Evolutionary conservation across 2,888 invertebrate genomes (phyloP), one percentile per base, ranked within the genome.

Genomic region (Sialis lutaria): DNA sequence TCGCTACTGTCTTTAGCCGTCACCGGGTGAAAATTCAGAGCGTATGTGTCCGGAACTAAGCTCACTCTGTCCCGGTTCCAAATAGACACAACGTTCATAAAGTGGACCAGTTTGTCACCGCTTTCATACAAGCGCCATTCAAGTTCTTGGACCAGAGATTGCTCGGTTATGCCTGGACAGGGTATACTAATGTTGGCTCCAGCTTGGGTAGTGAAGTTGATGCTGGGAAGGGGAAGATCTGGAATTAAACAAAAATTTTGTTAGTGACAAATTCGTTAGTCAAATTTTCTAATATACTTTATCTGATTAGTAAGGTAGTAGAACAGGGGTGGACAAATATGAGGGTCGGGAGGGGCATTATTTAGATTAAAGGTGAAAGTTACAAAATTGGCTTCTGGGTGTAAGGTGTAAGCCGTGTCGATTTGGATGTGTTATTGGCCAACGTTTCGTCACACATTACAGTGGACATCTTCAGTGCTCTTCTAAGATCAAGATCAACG

Each of bases 111-210:
- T 53, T 67, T 68, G 52, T 65, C 67, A 55, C 67, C 57, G 42
- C 58, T 58, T 8, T 49, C 46, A 50, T 60, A 58, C 13, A 64
- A 64, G 48, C 67, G 64, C 80, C 80, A 80, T 59, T 76, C 77
- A 55, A 80, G 63, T 54, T 71, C 72, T 58, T 72, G 68, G 55
- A 80, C 73, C 55, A 79, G 61, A 37, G 78, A 75, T 55, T 75
- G 74, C 62, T 79, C 78, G 55, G 73, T 76, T 51, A 79, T 77
- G 39, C 79, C 79, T 34, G 79, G 79, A 64, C 80, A 80, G 49
- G 73, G 67, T 55, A 80, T 64, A 50, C 77, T 75, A 53, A 76
- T 71, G 64, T 79, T 79, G 55, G 71, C 71, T 47, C 78, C 78
- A 41, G 79, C 78, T 58, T 76, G 74, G 47, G 75, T 72, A 53